These are phyloP conservation scores for Macropodus opercularis DNA, from an alignment of 2,797 vertebrate species.

Conservation along the genomic window DNA sequence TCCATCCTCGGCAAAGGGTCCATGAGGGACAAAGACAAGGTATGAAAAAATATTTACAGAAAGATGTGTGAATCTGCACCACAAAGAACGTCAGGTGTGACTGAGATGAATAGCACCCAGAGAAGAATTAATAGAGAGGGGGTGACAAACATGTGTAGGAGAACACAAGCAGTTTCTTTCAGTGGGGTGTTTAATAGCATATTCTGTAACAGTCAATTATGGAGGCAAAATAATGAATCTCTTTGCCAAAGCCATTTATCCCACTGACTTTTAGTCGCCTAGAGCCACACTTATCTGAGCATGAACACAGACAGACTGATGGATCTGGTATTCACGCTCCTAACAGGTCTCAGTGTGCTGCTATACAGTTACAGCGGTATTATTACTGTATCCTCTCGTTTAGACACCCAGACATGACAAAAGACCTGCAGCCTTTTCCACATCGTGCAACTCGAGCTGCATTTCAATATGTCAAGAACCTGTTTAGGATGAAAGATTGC, in stretches of 20 bases:
- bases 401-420: conserved; percentile 59
- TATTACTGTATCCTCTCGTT: conserved; percentile 63
- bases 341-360: conserved; percentile 55
- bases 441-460: conserved; percentile 48
- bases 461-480: conserved; percentile 34
- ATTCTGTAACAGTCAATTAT: conserved; percentile 67
- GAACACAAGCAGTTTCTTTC: conserved; percentile 41
- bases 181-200: conserved; percentile 53
- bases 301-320: conserved; percentile 55
- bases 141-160: conserved; percentile 57
- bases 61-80: conserved; percentile 14
- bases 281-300: conserved; percentile 64
- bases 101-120: conserved; percentile 44
- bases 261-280: conserved; percentile 68
- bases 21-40: conserved; percentile 99
- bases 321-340: conserved; percentile 46
- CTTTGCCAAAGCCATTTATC: conserved; percentile 71
- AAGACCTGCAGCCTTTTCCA: conserved; percentile 42
- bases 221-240: conserved; percentile 66
- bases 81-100: conserved; percentile 38
- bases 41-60: conserved; percentile 71
- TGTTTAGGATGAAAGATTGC: conserved; percentile 10
- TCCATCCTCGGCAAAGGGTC: conserved; percentile 99
- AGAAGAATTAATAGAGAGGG: conserved; percentile 53
- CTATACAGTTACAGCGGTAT: conserved; percentile 62